phyloP scores from a whole-genome alignment of 30 jellyfish, hydroid and myxozoan species.

The Aurelia aurita region DNA sequence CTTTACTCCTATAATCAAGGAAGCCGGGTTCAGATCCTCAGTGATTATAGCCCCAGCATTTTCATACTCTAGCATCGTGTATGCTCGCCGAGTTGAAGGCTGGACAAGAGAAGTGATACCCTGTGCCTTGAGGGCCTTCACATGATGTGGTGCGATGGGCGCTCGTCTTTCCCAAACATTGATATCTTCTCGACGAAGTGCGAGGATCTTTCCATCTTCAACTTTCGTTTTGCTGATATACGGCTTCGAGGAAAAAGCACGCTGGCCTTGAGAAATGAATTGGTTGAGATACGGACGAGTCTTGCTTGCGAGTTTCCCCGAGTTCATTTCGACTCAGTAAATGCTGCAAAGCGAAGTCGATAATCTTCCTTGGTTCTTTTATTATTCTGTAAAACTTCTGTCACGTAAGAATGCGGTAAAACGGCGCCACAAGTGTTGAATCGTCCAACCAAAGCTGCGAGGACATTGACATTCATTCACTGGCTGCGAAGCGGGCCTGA shows the following conservation, averaged over 20 bases:
- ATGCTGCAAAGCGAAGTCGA: neutral
- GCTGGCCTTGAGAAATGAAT: slow-evolving; percentile 4
- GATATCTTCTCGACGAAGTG: slow-evolving; percentile 87
- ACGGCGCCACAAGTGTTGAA: too few relatives aligned
- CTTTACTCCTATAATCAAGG: slow-evolving; percentile 91
- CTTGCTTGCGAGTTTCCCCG: slow-evolving; percentile 7
- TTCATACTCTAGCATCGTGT: slow-evolving; percentile 95
- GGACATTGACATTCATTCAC: too few relatives aligned
- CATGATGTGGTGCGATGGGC: slow-evolving; percentile 92
- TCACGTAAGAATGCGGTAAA: too few relatives aligned
- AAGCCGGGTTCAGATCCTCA: slow-evolving; percentile 92
- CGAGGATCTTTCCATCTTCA: slow-evolving; percentile 64
- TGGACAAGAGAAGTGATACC: slow-evolving; percentile 89
- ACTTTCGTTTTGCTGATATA: slow-evolving; percentile 68
- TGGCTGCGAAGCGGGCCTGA: neutral
- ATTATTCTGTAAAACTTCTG: too few relatives aligned
- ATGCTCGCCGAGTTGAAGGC: slow-evolving; percentile 97
- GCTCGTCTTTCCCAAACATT: slow-evolving; percentile 98
- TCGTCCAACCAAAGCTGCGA: too few relatives aligned
- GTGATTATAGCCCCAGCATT: slow-evolving; percentile 93
- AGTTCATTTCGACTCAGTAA: slow-evolving; percentile 11
- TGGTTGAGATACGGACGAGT: slow-evolving; percentile 36
- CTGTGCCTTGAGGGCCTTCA: slow-evolving; percentile 60
- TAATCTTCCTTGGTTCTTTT: neutral
- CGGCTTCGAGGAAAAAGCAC: slow-evolving; percentile 36